These are phyloP conservation scores for Eupithecia subfuscata DNA, from an alignment of 2,888 invertebrate genomes.

Conservation along the genomic window DNA sequence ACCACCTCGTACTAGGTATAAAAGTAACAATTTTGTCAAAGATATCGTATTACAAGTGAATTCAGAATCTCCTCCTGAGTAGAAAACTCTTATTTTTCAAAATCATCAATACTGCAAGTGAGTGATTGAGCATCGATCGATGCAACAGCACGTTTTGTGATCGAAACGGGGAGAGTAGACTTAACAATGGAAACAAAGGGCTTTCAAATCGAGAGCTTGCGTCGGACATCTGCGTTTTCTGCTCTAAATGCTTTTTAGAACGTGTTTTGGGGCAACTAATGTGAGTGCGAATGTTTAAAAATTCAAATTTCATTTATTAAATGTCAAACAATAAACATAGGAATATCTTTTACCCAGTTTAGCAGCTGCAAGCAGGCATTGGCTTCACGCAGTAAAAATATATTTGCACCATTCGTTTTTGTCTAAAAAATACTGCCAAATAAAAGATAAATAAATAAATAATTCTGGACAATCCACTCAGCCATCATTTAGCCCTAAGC, in stretches of 20 bases:
- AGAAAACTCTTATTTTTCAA: neutral
- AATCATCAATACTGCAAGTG: neutral
- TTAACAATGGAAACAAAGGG: constrained; percentile 23
- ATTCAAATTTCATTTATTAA: neutral
- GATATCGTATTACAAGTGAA: neutral
- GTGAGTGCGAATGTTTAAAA: neutral
- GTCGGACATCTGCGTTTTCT: constrained; percentile 13
- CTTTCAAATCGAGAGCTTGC: constrained; percentile 5
- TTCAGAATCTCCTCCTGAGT: neutral
- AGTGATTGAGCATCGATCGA: neutral
- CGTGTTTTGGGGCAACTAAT: neutral
- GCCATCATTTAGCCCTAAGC: too few species aligned
- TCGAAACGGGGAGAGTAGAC: constrained; percentile 14
- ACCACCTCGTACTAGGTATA: too few species aligned
- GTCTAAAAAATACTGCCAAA: neutral
- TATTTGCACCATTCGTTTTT: neutral
- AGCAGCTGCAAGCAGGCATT: too few species aligned
- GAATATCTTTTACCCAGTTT: too few species aligned
- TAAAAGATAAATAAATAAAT: neutral
- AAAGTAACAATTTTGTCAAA: neutral
- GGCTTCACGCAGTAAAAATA: too few species aligned
- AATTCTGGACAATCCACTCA: too few species aligned
- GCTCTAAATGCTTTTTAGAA: constrained; percentile 1
- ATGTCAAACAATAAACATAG: too few species aligned
- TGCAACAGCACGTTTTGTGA: constrained; percentile 18